Base-by-base conservation (phyloP, 2,888 invertebrate species). In the Tribolium freemani region DNA sequence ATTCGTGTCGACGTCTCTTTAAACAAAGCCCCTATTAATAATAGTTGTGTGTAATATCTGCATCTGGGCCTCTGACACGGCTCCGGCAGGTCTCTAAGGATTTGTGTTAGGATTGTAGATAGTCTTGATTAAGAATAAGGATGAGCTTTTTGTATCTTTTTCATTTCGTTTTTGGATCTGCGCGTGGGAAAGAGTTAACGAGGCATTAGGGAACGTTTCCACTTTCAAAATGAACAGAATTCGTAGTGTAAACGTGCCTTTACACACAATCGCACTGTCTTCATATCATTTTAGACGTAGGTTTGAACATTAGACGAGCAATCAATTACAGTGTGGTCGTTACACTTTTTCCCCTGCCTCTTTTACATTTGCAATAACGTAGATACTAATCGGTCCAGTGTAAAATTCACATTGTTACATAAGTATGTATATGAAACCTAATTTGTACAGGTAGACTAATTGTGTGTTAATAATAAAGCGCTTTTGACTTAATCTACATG, bases 361-460 rank as follows among this genome's bases (percentile, higher is more conserved):
- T 75, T 79, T 80, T 77, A 77, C 77, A 82, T 81, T 79, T 78
- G 82, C 82, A 83, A 82, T 80, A 82, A 81, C 78, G 77, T 80
- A 82, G 80, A 76, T 79, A 80, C 83, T 84, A 80, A 84, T 83
- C 83, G 84, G 85, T 86, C 86, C 86, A 85, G 83, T 86, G 86
- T 85, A 86, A 85, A 85, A 85, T 84, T 85, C 84, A 84, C 84
- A 84, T 84, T 86, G 85, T 86, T 86, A 85, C 82, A 84, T 81
- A 84, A 79, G 80, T 80, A 83, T 84, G 84, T 84, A 84, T 84
- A 84, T 84, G 83, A 84, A 79, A 84, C 83, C 83, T 85, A 80
- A 86, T 86, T 86, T 86, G 86, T 86, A 86, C 86, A 86, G 86
- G 86, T 86, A 86, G 86, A 82, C 77, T 86, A 84, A 86, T 81